phyloP scores from a whole-genome alignment of 2,113 vertebrate genomes.

The Laticauda laticaudata region DNA sequence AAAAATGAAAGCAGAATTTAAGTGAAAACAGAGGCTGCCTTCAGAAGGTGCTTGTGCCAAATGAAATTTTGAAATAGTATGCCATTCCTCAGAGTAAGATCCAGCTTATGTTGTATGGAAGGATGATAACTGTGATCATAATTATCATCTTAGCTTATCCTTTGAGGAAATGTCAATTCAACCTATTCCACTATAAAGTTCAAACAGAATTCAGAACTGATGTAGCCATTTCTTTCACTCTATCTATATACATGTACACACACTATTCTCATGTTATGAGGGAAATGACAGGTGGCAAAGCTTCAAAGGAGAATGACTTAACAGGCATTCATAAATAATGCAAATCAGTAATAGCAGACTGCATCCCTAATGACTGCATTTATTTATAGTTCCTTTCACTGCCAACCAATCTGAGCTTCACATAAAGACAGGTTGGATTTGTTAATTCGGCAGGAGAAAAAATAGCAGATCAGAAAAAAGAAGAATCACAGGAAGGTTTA shows the following conservation, averaged over 20 bases:
- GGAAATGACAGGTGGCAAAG: neutral
- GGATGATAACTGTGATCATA: constrained; percentile 25
- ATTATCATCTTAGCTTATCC: neutral
- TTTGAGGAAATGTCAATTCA: constrained; percentile 12
- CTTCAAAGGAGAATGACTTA: constrained; percentile 12
- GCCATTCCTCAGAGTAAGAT: neutral
- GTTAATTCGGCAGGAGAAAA: constrained; percentile 14
- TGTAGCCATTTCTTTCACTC: neutral
- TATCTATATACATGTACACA: neutral
- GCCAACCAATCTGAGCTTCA: neutral
- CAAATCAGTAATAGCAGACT: constrained; percentile 7
- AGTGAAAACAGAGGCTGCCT: neutral
- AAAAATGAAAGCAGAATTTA: neutral
- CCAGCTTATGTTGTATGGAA: neutral
- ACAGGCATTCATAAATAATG: constrained; percentile 25
- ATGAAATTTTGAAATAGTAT: constrained; percentile 19
- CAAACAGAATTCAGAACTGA: neutral
- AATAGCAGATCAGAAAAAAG: neutral
- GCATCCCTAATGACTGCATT: neutral
- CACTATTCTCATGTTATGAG: neutral
- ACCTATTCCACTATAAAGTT: neutral
- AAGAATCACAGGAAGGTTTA: neutral
- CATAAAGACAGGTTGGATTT: neutral
- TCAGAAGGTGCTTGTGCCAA: constrained; percentile 11
- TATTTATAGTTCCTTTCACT: constrained; percentile 6